Percentiles rank a stretch among this genome's conserved stretches.
Evolutionary conservation across 2,113 vertebrate species (phyloP).

Genomic region (Erythrolamprus reginae): DNA sequence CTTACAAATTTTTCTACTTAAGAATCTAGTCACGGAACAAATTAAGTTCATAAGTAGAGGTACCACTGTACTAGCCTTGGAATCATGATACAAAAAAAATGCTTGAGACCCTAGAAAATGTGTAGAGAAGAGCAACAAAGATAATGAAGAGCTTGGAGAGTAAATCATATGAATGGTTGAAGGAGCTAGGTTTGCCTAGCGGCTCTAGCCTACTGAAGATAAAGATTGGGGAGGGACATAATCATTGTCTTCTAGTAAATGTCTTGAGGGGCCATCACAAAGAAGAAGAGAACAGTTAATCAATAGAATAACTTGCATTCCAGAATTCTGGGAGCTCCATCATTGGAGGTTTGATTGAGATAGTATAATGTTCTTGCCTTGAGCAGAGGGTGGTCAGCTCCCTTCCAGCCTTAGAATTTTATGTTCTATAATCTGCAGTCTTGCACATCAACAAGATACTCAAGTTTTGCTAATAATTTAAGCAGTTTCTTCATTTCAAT

Average conservation of each 20-base stretch:
- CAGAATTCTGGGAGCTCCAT: background rate
- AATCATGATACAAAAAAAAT: background rate
- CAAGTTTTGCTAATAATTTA: background rate
- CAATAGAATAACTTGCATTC: background rate
- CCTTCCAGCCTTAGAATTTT: background rate
- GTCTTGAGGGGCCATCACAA: background rate
- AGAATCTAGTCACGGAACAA: too few relatives aligned
- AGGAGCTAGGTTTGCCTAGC: background rate
- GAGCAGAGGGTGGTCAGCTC: background rate
- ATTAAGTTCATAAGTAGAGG: too few relatives aligned
- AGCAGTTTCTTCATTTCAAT: background rate
- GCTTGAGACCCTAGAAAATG: background rate
- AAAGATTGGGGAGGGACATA: background rate
- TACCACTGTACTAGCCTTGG: background rate
- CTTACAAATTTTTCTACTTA: too few relatives aligned
- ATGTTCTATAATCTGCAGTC: background rate
- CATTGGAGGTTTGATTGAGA: background rate
- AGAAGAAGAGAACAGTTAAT: background rate
- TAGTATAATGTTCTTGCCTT: background rate
- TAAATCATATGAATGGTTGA: background rate
- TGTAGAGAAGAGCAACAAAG: background rate
- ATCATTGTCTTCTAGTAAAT: background rate
- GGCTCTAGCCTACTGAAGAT: background rate
- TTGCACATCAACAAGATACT: background rate
- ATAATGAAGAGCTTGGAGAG: background rate